Percentiles rank a stretch among this genome's conserved stretches.
Conservation (phyloP, 2,888 invertebrate species). For the Agrotis puta region DNA sequence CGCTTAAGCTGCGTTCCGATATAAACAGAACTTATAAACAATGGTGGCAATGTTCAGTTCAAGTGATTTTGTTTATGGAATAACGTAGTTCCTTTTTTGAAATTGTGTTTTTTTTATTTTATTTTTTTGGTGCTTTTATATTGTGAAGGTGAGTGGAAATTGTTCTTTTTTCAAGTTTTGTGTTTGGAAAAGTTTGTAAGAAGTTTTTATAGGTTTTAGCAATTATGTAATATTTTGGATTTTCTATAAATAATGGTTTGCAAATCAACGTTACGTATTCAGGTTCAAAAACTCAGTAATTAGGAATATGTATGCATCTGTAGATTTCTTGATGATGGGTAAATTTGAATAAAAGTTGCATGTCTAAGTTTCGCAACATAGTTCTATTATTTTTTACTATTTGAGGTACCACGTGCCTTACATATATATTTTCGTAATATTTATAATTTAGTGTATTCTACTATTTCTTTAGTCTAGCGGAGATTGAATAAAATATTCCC, state of each 20-base stretch:
- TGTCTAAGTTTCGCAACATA: not conserved
- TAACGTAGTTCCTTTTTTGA: conserved; percentile 10
- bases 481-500: not conserved
- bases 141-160: conserved; percentile 29
- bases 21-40: conserved; percentile 51
- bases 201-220: not conserved
- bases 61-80: conserved; percentile 47
- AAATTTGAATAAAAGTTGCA: not conserved
- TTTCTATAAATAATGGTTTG: no score
- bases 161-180: not conserved
- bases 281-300: no score
- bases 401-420: not conserved
- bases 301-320: no score
- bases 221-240: not conserved
- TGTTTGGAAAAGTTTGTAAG: not conserved
- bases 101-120: conserved; percentile 26
- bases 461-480: no score
- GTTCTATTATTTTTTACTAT: not conserved
- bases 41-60: conserved; percentile 40
- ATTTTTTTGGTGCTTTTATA: not conserved
- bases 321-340: no score
- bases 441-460: no score
- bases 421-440: not conserved
- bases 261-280: not conserved
- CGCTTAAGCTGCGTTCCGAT: conserved; percentile 18